phyloP scores from a whole-genome alignment of 2,888 invertebrate species.

The Microplitis deprimator region DNA sequence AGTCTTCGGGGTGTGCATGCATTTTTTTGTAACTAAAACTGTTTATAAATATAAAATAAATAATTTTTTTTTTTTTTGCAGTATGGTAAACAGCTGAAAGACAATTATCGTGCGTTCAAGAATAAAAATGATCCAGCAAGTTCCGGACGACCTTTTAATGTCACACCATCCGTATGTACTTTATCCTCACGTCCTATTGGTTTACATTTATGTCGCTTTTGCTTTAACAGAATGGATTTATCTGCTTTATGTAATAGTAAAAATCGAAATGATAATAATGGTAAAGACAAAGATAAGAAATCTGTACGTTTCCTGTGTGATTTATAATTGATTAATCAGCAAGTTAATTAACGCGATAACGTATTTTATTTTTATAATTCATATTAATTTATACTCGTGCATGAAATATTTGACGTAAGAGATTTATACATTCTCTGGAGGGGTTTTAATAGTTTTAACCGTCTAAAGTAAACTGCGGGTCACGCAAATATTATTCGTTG shows the following conservation, averaged over 20 bases:
- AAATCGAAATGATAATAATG: too few relatives aligned
- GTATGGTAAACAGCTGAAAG: conserved; percentile 77
- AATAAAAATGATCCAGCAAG: conserved; percentile 72
- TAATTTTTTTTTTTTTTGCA: conserved; percentile 67
- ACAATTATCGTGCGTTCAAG: conserved; percentile 76
- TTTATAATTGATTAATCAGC: too few relatives aligned
- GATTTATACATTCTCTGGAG: neutral
- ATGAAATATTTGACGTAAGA: neutral
- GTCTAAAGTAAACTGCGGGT: conserved; percentile 16
- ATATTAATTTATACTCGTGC: neutral
- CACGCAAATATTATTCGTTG: conserved; percentile 9
- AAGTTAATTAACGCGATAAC: too few relatives aligned
- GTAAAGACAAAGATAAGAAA: too few relatives aligned
- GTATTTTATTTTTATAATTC: too few relatives aligned
- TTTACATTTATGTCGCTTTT: neutral
- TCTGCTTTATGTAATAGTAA: too few relatives aligned
- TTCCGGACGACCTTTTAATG: conserved; percentile 62
- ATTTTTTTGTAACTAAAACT: too few relatives aligned
- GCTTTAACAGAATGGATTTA: too few relatives aligned
- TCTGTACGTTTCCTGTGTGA: too few relatives aligned
- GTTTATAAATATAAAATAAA: too few relatives aligned
- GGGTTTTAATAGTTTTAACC: neutral
- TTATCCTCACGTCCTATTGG: neutral
- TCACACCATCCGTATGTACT: conserved; percentile 58
- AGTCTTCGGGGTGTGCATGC: too few relatives aligned